These are phyloP conservation scores for Potamarius usumacintae DNA, from an alignment of 2,113 vertebrate species.

Conservation along the genomic window DNA sequence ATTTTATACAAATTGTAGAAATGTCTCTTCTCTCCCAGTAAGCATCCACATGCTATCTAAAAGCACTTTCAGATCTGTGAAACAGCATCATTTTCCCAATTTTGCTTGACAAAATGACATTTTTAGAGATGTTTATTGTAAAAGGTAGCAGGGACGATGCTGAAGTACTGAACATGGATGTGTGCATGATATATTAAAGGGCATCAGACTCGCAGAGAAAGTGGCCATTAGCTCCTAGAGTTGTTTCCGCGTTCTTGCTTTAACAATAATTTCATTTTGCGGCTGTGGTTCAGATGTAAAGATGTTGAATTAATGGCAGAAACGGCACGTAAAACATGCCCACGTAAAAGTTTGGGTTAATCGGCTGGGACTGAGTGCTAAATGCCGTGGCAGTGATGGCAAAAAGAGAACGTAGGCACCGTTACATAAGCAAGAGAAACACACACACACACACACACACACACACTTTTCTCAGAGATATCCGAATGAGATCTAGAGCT, in stretches of 20 bases:
- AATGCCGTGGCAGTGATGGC: constrained; percentile 31
- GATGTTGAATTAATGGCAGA: neutral
- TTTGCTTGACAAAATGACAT: neutral
- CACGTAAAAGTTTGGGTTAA: constrained; percentile 8
- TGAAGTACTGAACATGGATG: neutral
- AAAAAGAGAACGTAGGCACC: too few relatives aligned
- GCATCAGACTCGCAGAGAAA: neutral
- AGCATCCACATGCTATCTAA: neutral
- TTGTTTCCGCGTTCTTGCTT: neutral
- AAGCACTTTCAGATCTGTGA: neutral
- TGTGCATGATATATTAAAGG: neutral
- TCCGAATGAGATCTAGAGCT: neutral
- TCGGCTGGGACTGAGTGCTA: constrained; percentile 46
- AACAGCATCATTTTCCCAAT: neutral
- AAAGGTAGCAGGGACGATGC: neutral
- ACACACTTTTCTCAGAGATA: neutral
- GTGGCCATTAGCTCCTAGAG: neutral
- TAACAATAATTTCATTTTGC: neutral
- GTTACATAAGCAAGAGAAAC: constrained; percentile 1
- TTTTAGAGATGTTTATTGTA: neutral
- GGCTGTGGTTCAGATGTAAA: neutral
- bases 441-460: neutral
- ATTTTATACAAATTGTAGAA: neutral
- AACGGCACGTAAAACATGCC: neutral
- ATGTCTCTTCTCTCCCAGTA: neutral